Evolutionary conservation across 2,888 invertebrate species (phyloP).

Genomic region (Mongoloraphidia duomilia): DNA sequence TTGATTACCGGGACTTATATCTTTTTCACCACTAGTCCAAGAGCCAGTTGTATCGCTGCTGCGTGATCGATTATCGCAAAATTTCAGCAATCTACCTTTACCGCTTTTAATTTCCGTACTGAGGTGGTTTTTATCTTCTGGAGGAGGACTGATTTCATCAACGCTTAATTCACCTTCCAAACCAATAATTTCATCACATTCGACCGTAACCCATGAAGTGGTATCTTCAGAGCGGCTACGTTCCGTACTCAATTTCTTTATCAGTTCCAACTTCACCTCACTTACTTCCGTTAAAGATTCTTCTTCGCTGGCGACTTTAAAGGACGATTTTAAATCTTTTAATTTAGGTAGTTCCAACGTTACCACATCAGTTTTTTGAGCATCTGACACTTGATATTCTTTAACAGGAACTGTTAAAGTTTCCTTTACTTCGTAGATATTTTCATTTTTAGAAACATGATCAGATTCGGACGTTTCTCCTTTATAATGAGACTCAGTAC

Average conservation of each 20-base stretch:
- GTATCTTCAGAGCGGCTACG: constrained; percentile 53
- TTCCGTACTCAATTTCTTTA: constrained; percentile 29
- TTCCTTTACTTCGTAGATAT: too few relatives aligned
- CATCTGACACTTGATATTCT: too few relatives aligned
- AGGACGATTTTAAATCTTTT: too few relatives aligned
- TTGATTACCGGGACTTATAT: constrained; percentile 39
- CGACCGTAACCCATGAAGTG: constrained; percentile 51
- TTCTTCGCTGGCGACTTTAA: constrained; percentile 36
- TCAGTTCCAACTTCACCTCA: constrained; percentile 38
- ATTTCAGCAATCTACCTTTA: constrained; percentile 40
- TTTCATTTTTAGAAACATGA: too few relatives aligned
- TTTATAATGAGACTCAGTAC: too few relatives aligned
- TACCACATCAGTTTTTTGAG: too few relatives aligned
- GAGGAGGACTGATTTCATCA: constrained; percentile 2
- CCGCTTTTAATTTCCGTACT: background rate
- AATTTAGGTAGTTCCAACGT: too few relatives aligned
- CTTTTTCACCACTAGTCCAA: constrained; percentile 67
- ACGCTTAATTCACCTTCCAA: constrained; percentile 28
- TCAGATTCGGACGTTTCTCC: too few relatives aligned
- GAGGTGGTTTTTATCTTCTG: background rate
- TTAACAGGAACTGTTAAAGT: too few relatives aligned
- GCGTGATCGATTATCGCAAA: constrained; percentile 59
- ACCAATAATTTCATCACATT: constrained; percentile 50
- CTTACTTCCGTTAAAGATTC: constrained; percentile 54
- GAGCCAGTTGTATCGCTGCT: constrained; percentile 63